Base-by-base conservation (phyloP, 2,113 vertebrate genomes). In the Phylloscopus trochilus region DNA sequence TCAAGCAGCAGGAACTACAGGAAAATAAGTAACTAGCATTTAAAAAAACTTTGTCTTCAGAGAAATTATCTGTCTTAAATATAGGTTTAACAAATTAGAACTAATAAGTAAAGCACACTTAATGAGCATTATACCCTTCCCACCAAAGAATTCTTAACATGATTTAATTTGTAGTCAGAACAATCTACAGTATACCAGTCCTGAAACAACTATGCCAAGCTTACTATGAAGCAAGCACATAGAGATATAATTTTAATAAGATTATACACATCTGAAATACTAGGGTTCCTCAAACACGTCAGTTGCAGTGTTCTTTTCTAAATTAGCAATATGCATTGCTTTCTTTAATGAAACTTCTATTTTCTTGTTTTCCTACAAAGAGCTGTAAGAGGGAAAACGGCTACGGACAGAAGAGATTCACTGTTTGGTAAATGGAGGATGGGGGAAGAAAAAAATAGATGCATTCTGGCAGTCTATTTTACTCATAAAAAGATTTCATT, bases 31-130 rank as follows among this genome's bases (percentile, higher is more conserved):
- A 90, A 89, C 52, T 35, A 66, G 31, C 63, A 92, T 72, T 94
- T 55, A 74, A 56, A 96, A 95, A 21, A 6, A 41, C 39, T 94
- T 35, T 83, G 16, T 81, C 91, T 93, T 88, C n/a, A 68, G 24
- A 79, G 7, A 97, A 96, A 91, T 89, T 78, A 60, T 35, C 77
- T 35, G 56, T 53, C 64, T 93, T 76, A 96, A 94, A 94, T 70
- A 70, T 15, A 95, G 63, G n/a, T 90, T 96, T 64, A 90, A 83
- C 6, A 62, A 87, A 91, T 43, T 20, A 90, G 28, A 60, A 72
- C 77, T 74, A 79, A 63, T 76, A 83, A 80, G 18, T 51, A 86
- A 90, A 94, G 78, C 33, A 33, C 21, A 39, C 41, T 55, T 89
- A 92, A 66, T 66, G 7, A 26, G 8, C 10, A 41, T 64, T 89